Evolutionary conservation across 2,888 invertebrate genomes (phyloP), one percentile per base, ranked within the genome.

Genomic region (Cryptocephalus moraei): DNA sequence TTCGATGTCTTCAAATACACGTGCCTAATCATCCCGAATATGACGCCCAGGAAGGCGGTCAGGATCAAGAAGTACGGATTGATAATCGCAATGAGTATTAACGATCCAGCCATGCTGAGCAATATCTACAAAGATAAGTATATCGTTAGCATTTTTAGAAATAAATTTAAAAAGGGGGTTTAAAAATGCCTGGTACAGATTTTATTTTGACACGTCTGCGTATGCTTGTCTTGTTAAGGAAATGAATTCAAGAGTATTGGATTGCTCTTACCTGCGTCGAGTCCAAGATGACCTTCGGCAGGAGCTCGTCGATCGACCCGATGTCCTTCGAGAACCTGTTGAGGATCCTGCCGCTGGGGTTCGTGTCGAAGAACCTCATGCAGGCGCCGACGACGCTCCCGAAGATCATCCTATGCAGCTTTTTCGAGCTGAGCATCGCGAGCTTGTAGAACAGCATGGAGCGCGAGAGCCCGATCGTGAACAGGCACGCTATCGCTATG

Each of bases 251-350:
- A n/a, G n/a, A n/a, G n/a, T n/a, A n/a, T n/a, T n/a, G n/a, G 3
- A 22, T 22, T 22, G 22, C 22, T 22, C 22, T 58, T 52, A 65
- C 65, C 62, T 81, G 80, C 12, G 77, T 65, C 0, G 81, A 76
- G 61, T 84, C 84, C 43, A 85, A 64, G 41, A 79, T 69, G 31
- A 78, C 78, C 51, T 81, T 79, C 0, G 86, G 86, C 9, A 88
- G 65, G 32, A 82, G 66, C 59, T 88, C 88, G 58, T 88, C 88
- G 63, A 89, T 80, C 0, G 82, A 78, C 1, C 88, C 88, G 62
- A 89, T 79, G 62, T 91, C 91, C 64, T 90, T 91, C 1, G 90
- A 84, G 62, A 91, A 90, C 53, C 91, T 59, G 53, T 85, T 85
- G 41, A 92, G 73, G 52, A 92, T 86, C 45, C 86, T 75, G 33